A percentile compares a stretch with the other conserved stretches of the same genome.
Conservation (phyloP, 2,888 invertebrate species). For the Euplexia lucipara region DNA sequence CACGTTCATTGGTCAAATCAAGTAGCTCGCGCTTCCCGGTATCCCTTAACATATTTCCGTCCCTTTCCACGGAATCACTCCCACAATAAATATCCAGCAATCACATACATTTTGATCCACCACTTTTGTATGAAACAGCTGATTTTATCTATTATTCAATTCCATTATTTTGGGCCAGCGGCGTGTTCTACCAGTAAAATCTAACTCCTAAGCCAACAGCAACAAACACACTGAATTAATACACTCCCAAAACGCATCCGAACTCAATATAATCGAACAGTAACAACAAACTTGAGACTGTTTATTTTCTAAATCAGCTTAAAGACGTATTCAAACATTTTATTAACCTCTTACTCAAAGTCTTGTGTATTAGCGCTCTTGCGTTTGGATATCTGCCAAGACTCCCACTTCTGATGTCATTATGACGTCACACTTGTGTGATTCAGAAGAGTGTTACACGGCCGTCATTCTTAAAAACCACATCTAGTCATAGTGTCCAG, state of each 20-base stretch:
- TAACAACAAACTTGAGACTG: slow-evolving; percentile 36
- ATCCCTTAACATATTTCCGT: no score
- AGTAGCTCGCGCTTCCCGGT: no score
- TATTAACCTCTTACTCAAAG: slow-evolving; percentile 30
- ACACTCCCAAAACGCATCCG: slow-evolving; percentile 23
- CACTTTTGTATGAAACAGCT: no score
- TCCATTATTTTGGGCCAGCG: no score
- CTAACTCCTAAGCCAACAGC: neutral
- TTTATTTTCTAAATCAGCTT: slow-evolving; percentile 47
- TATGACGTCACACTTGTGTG: slow-evolving; percentile 27
- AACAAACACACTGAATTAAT: slow-evolving; percentile 10
- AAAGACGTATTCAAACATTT: slow-evolving; percentile 31
- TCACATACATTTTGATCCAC: no score
- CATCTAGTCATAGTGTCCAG: no score
- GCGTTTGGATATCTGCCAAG: slow-evolving; percentile 24
- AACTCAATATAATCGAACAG: slow-evolving; percentile 28
- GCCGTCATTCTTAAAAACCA: neutral
- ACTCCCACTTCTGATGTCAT: slow-evolving; percentile 32
- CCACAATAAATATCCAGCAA: no score
- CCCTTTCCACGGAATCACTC: no score
- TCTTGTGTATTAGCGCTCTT: slow-evolving; percentile 18
- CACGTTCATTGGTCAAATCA: no score
- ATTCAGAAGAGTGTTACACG: neutral
- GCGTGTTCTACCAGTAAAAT: no score
- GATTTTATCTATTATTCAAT: no score